phyloP scores from a whole-genome alignment of 2,113 vertebrate species.

The Heliornis fulica region DNA sequence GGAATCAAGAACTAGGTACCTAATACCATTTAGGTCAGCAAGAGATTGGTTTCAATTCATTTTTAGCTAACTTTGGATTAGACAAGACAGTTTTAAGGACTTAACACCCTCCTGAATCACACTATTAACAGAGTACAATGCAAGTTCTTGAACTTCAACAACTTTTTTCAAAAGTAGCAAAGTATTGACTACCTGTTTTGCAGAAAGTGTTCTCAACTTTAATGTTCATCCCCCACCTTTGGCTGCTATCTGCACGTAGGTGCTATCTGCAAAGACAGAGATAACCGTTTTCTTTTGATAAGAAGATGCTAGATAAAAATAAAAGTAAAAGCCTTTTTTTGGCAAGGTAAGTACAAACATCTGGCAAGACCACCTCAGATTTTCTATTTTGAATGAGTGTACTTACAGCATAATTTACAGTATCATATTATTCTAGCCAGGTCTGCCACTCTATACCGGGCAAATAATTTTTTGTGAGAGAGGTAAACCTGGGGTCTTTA shows the following conservation, averaged over 20 bases:
- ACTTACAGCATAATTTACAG: not conserved
- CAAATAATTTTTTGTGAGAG: not conserved
- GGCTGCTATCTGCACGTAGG: not conserved
- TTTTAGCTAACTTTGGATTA: not conserved
- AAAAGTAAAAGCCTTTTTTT: not conserved
- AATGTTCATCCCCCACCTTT: not conserved
- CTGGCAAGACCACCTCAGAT: not conserved
- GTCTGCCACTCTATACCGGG: not conserved
- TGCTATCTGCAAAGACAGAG: not conserved
- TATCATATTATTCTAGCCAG: not conserved
- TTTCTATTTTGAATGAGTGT: not conserved
- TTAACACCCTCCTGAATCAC: not conserved
- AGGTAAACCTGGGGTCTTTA: not conserved
- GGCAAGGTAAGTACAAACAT: not conserved
- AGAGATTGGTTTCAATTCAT: not conserved
- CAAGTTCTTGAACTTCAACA: not conserved
- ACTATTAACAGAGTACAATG: fast-evolving
- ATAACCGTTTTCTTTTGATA: not conserved
- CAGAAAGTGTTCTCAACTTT: not conserved
- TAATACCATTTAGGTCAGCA: not conserved
- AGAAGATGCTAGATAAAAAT: not conserved
- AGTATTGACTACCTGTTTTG: not conserved
- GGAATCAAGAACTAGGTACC: not conserved
- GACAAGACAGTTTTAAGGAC: not conserved
- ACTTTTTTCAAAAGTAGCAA: not conserved